Percentiles rank a stretch among this genome's conserved stretches.
phyloP scores from a whole-genome alignment of 64 coral and sea anemone genomes.

The Porites lutea region DNA sequence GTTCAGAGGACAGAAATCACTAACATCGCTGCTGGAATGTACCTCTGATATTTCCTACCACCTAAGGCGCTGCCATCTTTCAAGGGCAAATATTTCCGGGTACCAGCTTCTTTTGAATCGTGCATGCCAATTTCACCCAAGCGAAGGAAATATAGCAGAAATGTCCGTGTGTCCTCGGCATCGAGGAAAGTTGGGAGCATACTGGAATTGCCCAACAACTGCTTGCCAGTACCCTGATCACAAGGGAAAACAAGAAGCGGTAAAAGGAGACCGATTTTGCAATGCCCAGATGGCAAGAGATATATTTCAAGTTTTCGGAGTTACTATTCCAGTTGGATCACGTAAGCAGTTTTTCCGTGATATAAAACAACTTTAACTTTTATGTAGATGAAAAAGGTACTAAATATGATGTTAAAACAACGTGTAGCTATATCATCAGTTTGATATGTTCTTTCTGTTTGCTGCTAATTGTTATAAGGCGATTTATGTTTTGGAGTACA shows the following conservation, averaged over 20 bases:
- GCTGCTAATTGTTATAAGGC: too few relatives aligned
- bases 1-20: not conserved
- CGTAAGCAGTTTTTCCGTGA: too few relatives aligned
- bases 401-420: too few relatives aligned
- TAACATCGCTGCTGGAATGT: not conserved
- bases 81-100: not conserved
- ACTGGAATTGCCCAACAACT: not conserved
- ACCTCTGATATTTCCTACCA: not conserved
- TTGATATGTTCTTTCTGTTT: too few relatives aligned
- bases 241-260: constrained; percentile 9
- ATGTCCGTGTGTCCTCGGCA: not conserved
- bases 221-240: constrained; percentile 30
- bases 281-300: not conserved
- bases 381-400: too few relatives aligned
- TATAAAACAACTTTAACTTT: too few relatives aligned
- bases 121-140: not conserved
- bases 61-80: constrained; percentile 9
- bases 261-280: constrained; percentile 16
- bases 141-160: not conserved
- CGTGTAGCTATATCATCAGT: too few relatives aligned
- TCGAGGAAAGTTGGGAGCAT: not conserved
- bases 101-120: not conserved
- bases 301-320: too few relatives aligned
- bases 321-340: too few relatives aligned
- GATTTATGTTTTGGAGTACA: too few relatives aligned